A percentile compares a stretch with the other conserved stretches of the same genome.
phyloP scores from a whole-genome alignment of 2,888 invertebrate genomes.

The Spisula solida region DNA sequence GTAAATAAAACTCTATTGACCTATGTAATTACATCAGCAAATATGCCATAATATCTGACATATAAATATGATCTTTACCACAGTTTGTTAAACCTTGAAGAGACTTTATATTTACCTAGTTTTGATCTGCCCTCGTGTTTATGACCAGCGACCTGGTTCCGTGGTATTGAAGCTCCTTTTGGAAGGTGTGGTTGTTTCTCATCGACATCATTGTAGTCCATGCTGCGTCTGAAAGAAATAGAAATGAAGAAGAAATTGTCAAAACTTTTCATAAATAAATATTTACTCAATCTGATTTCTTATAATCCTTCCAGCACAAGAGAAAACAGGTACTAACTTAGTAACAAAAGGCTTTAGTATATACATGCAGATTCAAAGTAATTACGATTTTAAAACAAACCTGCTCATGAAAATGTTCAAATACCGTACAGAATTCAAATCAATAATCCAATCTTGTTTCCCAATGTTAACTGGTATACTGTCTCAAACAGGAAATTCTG shows the following conservation, averaged over 20 bases:
- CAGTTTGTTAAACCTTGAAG: not conserved
- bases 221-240: constrained; percentile 59
- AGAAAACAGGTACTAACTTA: not conserved
- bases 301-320: not conserved
- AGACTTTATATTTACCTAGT: constrained; percentile 64
- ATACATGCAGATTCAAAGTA: not conserved
- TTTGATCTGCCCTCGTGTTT: constrained; percentile 76
- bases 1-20: too few relatives aligned
- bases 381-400: not conserved
- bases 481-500: not conserved
- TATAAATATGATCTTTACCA: too few relatives aligned
- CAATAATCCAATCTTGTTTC: constrained; percentile 17
- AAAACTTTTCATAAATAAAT: not conserved
- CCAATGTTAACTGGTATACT: not conserved
- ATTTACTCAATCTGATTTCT: not conserved
- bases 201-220: constrained; percentile 69
- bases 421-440: not conserved
- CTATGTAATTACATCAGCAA: too few relatives aligned
- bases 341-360: not conserved
- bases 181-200: constrained; percentile 69
- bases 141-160: constrained; percentile 77
- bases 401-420: not conserved
- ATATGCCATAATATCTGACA: too few relatives aligned
- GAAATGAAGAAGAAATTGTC: not conserved
- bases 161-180: constrained; percentile 69